phyloP scores from a whole-genome alignment of 2,888 invertebrate species.

The Hirudinaria manillensis region DNA sequence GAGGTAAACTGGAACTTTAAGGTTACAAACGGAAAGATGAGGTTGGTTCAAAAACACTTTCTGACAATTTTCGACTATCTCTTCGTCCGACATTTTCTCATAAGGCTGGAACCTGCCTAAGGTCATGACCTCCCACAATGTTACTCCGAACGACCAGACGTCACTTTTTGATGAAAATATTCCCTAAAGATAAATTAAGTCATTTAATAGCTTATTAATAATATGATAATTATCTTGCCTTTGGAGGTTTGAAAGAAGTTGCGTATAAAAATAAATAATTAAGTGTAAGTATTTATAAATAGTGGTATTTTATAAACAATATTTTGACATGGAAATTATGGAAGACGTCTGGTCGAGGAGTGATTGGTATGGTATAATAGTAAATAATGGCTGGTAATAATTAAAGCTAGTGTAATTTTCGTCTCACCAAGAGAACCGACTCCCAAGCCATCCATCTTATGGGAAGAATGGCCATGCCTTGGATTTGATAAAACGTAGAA shows the following conservation, averaged over 20 bases:
- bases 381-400: no score
- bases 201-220: background rate
- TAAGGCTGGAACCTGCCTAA: constrained; percentile 72
- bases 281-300: background rate
- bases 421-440: constrained; percentile 61
- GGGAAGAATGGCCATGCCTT: constrained; percentile 71
- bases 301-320: background rate
- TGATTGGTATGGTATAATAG: background rate
- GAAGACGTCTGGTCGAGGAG: constrained; percentile 11
- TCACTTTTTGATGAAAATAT: constrained; percentile 47
- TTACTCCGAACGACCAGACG: constrained; percentile 61
- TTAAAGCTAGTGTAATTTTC: no score
- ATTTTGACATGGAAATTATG: constrained; percentile 15
- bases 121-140: constrained; percentile 77
- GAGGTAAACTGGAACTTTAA: background rate
- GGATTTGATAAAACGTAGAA: constrained; percentile 62
- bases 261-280: no score
- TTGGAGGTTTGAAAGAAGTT: no score
- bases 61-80: constrained; percentile 53
- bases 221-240: no score
- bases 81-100: constrained; percentile 68
- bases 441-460: constrained; percentile 87
- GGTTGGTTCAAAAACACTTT: background rate
- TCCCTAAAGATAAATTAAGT: constrained; percentile 10
- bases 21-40: background rate